Percentiles rank a stretch among this genome's conserved stretches.
Conservation (phyloP, 2,797 vertebrate genomes). For the Tolypeutes matacus region DNA sequence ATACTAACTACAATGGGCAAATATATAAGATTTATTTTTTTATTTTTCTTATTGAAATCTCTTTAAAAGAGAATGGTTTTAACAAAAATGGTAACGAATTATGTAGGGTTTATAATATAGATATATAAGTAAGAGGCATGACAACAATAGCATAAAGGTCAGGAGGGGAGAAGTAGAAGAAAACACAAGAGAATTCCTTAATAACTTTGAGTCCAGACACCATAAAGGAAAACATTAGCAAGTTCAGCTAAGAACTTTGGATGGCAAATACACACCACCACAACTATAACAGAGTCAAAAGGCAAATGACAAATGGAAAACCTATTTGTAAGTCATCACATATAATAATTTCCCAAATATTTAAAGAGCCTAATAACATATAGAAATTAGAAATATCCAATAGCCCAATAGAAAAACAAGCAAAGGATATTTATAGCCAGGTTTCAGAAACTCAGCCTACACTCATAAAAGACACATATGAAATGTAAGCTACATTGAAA, state of each 20-base stretch:
- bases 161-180: neutral
- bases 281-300: slow-evolving; percentile 22
- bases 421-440: neutral
- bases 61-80: slow-evolving; percentile 14
- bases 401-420: neutral
- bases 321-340: slow-evolving; percentile 23
- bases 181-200: neutral
- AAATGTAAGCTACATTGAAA: slow-evolving; percentile 6
- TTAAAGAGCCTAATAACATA: slow-evolving; percentile 1
- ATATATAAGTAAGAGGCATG: neutral
- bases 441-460: slow-evolving; percentile 21
- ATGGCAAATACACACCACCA: neutral
- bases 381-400: neutral
- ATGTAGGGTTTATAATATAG: neutral
- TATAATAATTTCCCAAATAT: slow-evolving; percentile 16
- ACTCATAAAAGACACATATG: neutral
- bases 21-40: neutral
- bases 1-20: neutral
- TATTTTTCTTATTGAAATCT: neutral
- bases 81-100: neutral
- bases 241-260: neutral
- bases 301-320: slow-evolving; percentile 26
- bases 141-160: neutral
- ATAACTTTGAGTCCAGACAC: slow-evolving; percentile 13
- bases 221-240: slow-evolving; percentile 2